Conservation (phyloP, 2,113 vertebrate species). For the Micronycteris hirsuta region DNA sequence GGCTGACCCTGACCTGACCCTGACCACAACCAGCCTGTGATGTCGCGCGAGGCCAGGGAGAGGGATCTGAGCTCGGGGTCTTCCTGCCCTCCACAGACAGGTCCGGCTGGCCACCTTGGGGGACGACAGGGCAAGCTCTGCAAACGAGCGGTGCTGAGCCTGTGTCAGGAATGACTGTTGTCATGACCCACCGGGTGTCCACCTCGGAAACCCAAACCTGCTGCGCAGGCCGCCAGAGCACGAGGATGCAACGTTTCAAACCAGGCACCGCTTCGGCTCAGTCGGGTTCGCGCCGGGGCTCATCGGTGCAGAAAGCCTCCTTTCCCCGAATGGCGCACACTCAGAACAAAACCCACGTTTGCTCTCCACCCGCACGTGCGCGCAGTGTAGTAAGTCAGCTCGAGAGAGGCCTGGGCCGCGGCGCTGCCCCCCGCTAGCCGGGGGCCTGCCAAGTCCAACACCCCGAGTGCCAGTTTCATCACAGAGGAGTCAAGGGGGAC, state of each 20-base stretch:
- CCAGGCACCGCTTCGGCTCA: background rate
- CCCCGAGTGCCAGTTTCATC: background rate
- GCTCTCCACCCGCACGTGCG: background rate
- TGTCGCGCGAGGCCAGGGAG: background rate
- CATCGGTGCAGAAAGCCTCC: accelerated
- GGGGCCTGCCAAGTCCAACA: background rate
- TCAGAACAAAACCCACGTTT: background rate
- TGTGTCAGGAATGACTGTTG: background rate
- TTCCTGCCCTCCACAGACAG: background rate
- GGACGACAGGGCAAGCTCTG: background rate
- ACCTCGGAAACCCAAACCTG: background rate
- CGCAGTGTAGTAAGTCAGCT: background rate
- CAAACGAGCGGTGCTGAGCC: background rate
- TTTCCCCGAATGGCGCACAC: accelerated
- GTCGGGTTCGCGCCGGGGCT: background rate
- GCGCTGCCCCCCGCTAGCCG: background rate
- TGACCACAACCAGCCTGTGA: background rate
- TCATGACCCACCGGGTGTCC: background rate
- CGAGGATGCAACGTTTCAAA: accelerated
- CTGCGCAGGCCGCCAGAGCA: too few relatives aligned
- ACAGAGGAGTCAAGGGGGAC: background rate
- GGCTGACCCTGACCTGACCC: background rate
- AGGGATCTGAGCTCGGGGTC: background rate
- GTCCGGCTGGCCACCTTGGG: background rate
- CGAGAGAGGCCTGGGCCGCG: background rate